Evolutionary conservation across 2,113 vertebrate genomes (phyloP).

Genomic region (rat (Rattus norvegicus)): DNA sequence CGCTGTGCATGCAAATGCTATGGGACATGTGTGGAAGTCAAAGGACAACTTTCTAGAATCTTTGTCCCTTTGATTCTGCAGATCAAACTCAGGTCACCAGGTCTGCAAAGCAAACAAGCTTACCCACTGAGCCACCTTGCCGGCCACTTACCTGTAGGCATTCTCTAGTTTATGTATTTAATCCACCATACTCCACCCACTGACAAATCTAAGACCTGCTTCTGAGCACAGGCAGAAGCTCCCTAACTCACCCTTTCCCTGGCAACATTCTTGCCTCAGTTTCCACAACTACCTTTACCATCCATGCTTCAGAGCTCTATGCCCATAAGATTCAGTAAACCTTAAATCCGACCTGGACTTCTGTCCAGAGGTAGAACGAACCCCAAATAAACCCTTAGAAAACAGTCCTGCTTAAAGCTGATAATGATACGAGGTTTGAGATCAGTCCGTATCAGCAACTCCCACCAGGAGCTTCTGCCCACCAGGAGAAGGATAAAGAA

Average conservation of each 20-base stretch:
- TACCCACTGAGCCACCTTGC: neutral
- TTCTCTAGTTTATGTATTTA: neutral
- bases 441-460: neutral
- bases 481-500: constrained; percentile 9
- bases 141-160: neutral
- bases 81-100: neutral
- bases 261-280: neutral
- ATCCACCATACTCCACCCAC: neutral
- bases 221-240: neutral
- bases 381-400: constrained; percentile 12
- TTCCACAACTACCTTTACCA: neutral
- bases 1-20: neutral
- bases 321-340: neutral
- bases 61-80: neutral
- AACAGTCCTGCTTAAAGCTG: neutral
- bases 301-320: neutral
- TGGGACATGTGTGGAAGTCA: neutral
- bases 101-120: neutral
- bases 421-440: neutral
- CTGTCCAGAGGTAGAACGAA: constrained; percentile 24
- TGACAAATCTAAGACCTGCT: neutral
- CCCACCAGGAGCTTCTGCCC: neutral
- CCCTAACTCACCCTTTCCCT: neutral
- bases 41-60: neutral
- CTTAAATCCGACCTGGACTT: neutral